A percentile compares a stretch with the other conserved stretches of the same genome.
phyloP scores from a whole-genome alignment of 2,888 invertebrate species.

The Nephrotoma appendiculata region DNA sequence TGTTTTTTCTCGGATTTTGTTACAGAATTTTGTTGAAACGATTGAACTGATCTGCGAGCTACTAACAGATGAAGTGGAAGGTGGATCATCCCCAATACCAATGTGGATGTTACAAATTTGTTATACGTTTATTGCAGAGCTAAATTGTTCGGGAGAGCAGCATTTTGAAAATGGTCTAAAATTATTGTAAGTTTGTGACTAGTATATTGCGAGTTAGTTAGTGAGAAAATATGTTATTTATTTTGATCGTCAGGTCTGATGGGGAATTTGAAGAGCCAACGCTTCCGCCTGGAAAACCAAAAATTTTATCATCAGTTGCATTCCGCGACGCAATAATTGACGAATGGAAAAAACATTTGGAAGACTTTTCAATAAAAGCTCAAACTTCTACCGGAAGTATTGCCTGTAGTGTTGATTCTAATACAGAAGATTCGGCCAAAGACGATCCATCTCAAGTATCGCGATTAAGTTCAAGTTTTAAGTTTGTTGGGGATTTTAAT shows the following conservation, averaged over 20 bases:
- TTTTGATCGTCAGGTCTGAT: slow-evolving; percentile 12
- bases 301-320: slow-evolving; percentile 15
- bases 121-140: slow-evolving; percentile 40
- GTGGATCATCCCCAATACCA: slow-evolving; percentile 62
- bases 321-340: slow-evolving; percentile 15
- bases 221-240: background rate
- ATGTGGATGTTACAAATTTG: slow-evolving; percentile 44
- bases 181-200: slow-evolving; percentile 15
- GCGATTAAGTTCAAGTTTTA: slow-evolving; percentile 10
- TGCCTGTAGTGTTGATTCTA: background rate
- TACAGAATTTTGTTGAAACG: slow-evolving; percentile 56
- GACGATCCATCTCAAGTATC: background rate
- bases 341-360: slow-evolving; percentile 8
- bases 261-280: slow-evolving; percentile 14
- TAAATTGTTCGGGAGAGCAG: slow-evolving; percentile 30
- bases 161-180: slow-evolving; percentile 16
- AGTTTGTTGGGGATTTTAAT: slow-evolving; percentile 9
- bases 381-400: background rate
- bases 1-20: slow-evolving; percentile 7
- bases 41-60: slow-evolving; percentile 71
- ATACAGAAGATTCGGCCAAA: too few relatives aligned
- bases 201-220: background rate
- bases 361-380: background rate
- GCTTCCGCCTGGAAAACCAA: slow-evolving; percentile 14
- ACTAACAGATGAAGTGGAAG: slow-evolving; percentile 69